A percentile compares a stretch with the other conserved stretches of the same genome.
phyloP scores from a whole-genome alignment of 2,113 vertebrate species.

The Crotophaga sulcirostris region DNA sequence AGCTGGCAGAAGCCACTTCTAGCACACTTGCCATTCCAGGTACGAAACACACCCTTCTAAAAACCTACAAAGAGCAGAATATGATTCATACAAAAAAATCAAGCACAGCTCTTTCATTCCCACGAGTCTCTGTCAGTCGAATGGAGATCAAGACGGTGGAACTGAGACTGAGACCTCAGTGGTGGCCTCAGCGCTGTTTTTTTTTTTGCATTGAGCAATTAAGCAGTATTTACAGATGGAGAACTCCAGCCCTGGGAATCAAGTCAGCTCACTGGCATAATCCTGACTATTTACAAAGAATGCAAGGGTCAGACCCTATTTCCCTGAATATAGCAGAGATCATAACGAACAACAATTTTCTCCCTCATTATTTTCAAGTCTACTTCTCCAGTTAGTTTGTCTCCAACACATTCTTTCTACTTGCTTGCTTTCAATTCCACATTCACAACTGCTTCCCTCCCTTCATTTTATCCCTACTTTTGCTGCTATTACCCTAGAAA shows the following conservation, averaged over 20 bases:
- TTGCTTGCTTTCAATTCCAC: background rate
- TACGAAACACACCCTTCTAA: background rate
- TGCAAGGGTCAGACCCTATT: background rate
- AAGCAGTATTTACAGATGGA: conserved; percentile 25
- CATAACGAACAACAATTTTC: background rate
- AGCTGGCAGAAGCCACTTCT: background rate
- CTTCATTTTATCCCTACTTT: background rate
- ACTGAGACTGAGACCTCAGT: background rate
- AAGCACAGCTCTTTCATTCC: background rate
- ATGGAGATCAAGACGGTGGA: background rate
- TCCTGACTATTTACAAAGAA: conserved; percentile 20
- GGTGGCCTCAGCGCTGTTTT: background rate
- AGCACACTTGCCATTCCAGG: background rate
- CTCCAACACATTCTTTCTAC: background rate
- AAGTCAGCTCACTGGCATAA: background rate
- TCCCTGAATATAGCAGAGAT: background rate
- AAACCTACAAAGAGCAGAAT: background rate
- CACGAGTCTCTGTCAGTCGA: background rate
- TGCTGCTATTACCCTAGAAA: background rate
- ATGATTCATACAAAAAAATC: background rate
- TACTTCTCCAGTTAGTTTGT: background rate
- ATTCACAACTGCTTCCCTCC: background rate
- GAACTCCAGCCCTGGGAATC: background rate
- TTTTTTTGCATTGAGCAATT: background rate
- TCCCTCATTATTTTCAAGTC: conserved; percentile 21